A percentile compares a stretch with the other conserved stretches of the same genome.
These are phyloP conservation scores for Anolis sagrei DNA, from an alignment of 2,113 vertebrate species.

Conservation along the genomic window DNA sequence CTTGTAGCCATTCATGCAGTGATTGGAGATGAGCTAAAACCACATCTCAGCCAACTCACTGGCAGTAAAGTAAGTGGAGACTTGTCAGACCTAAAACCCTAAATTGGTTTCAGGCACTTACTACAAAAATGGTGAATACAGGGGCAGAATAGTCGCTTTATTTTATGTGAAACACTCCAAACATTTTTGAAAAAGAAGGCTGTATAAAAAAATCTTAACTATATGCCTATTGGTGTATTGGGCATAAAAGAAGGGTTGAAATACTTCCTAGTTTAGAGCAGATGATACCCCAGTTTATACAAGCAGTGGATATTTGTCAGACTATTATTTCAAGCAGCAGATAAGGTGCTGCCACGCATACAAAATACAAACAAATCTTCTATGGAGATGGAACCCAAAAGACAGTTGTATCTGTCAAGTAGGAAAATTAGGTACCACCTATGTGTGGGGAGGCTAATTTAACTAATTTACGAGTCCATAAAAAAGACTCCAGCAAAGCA, in stretches of 20 bases:
- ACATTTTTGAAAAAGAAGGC: not conserved
- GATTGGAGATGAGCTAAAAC: slow-evolving; percentile 96
- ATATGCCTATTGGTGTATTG: not conserved
- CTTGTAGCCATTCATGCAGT: slow-evolving; percentile 93
- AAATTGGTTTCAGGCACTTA: not conserved
- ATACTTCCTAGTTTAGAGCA: not conserved
- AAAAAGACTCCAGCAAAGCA: no score
- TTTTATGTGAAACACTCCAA: not conserved
- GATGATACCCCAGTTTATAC: not conserved
- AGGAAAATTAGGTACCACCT: no score
- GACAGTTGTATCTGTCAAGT: no score
- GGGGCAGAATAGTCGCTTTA: not conserved
- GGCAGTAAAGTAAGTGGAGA: slow-evolving; percentile 91
- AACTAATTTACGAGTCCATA: no score
- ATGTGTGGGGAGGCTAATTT: no score
- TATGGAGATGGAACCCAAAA: no score
- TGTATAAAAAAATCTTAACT: not conserved
- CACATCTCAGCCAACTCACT: slow-evolving; percentile 94
- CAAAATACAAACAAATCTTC: no score
- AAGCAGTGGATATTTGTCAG: not conserved
- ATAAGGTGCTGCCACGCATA: not conserved
- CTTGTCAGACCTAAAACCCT: not conserved
- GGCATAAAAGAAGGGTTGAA: not conserved
- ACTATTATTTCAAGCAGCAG: not conserved
- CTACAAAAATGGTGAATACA: not conserved